Base-by-base conservation (phyloP, 1,140 invertebrate genomes). In the Thalassaphorura encarpata region DNA sequence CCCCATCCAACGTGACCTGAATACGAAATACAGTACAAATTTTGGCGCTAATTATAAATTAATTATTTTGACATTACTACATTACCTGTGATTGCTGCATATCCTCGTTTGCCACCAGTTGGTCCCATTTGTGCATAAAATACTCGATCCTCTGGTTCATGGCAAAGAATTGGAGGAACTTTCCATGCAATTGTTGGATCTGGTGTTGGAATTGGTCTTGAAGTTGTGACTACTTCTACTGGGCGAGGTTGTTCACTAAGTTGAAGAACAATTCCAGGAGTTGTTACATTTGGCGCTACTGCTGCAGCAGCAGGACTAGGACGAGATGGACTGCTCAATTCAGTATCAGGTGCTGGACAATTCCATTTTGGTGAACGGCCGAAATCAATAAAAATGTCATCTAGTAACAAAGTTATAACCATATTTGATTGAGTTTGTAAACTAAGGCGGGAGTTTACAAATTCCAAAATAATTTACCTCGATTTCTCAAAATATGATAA, bases 41-140 rank as follows among this genome's bases (percentile, higher is more conserved):
- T 11, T 36, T n/a, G n/a, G n/a, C n/a, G n/a, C n/a, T n/a, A n/a
- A n/a, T 28, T 53, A 45, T 24, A 49, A 26, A 4, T 29, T n/a
- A n/a, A n/a, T n/a, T n/a, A n/a, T n/a, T n/a, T n/a, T n/a, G n/a
- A n/a, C n/a, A n/a, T n/a, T n/a, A n/a, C n/a, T n/a, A n/a, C n/a
- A n/a, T n/a, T 56, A 62, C 63, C 57, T 51, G 61, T 65, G 42
- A 62, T 65, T 23, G 55, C 55, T 52, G 31, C 56, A 39, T 59
- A 65, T 36, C 60, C 63, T 49, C 54, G 23, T 42, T 55, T 85
- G 23, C 88, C 88, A 8, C 88, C 89, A 23, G 87, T 89, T 3
- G 88, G 89, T n/a, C n/a, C n/a, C 80, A 92, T 85, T 69, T 92
- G 88, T 1, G 87, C 88, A 69, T 89, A 92, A 69, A 89, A 87